A percentile compares a stretch with the other conserved stretches of the same genome.
These are phyloP conservation scores for Creontiades dilutus DNA, from an alignment of 2,888 invertebrate genomes.

Conservation along the genomic window DNA sequence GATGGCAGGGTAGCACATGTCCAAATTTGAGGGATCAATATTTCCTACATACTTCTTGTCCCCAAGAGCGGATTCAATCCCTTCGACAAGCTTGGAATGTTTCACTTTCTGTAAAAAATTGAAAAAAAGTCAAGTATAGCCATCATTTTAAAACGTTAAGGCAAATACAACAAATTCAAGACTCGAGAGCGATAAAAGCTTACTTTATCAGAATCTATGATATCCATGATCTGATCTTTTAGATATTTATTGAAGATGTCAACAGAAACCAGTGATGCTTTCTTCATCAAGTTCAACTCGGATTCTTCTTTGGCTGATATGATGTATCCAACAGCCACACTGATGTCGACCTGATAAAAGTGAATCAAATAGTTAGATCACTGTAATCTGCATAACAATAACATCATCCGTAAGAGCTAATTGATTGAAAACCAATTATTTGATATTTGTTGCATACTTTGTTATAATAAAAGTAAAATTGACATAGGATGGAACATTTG, in stretches of 20 bases:
- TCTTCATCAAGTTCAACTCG: constrained; percentile 93
- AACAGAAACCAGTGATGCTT: constrained; percentile 94
- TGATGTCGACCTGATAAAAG: constrained; percentile 85
- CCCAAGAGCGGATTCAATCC: constrained; percentile 95
- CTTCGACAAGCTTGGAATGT: constrained; percentile 96
- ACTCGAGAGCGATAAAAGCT: constrained; percentile 72
- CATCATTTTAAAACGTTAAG: constrained; percentile 31
- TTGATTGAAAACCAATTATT: no score
- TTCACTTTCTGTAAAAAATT: constrained; percentile 89
- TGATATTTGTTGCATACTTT: no score
- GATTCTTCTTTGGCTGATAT: constrained; percentile 97
- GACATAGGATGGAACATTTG: no score
- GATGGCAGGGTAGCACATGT: constrained; percentile 99
- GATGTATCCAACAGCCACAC: constrained; percentile 89
- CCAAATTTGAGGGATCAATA: constrained; percentile 92
- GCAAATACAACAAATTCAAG: neutral
- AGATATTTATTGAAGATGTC: constrained; percentile 98
- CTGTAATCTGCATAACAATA: no score
- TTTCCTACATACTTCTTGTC: constrained; percentile 95
- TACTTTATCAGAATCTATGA: constrained; percentile 97
- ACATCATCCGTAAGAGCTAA: no score
- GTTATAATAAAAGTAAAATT: no score
- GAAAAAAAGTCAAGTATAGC: constrained; percentile 41
- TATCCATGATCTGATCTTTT: constrained; percentile 98
- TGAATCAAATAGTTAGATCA: neutral